Conservation (phyloP, 2,113 vertebrate genomes). For the Nothocercus julius region DNA sequence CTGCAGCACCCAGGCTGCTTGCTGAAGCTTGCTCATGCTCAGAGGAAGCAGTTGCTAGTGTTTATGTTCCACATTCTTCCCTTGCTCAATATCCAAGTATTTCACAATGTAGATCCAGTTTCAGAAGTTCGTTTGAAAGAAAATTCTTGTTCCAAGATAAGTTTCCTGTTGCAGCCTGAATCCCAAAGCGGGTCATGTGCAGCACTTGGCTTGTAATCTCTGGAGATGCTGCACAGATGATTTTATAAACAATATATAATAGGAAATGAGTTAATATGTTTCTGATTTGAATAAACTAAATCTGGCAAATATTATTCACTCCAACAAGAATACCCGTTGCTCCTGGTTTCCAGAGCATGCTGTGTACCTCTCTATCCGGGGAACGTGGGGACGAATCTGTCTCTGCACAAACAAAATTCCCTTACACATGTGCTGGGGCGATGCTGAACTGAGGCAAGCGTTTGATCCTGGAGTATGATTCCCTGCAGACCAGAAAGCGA, state of each 20-base stretch:
- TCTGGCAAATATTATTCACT: not conserved
- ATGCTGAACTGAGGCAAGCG: not conserved
- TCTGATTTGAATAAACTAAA: conserved; percentile 52
- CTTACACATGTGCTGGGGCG: not conserved
- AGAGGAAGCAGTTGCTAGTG: not conserved
- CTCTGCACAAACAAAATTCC: not conserved
- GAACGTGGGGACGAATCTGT: not conserved
- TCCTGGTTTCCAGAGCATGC: conserved; percentile 8
- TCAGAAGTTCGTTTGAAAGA: conserved; percentile 52
- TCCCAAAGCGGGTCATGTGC: not conserved
- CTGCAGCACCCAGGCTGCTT: not conserved
- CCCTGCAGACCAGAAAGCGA: not conserved
- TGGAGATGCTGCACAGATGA: not conserved
- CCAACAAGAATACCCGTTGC: not conserved
- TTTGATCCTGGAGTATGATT: conserved; percentile 10
- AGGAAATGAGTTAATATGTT: conserved; percentile 26
- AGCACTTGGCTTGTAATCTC: conserved; percentile 31
- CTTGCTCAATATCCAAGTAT: conserved; percentile 61
- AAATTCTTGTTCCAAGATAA: conserved; percentile 45
- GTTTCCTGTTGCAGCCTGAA: conserved; percentile 62
- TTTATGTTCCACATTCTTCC: conserved; percentile 62
- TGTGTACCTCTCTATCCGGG: not conserved
- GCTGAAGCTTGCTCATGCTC: conserved; percentile 27
- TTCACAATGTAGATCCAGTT: conserved; percentile 58
- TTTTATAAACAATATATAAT: conserved; percentile 35